Conservation (phyloP, 2,888 invertebrate species). For the Drosophila fungiperda region DNA sequence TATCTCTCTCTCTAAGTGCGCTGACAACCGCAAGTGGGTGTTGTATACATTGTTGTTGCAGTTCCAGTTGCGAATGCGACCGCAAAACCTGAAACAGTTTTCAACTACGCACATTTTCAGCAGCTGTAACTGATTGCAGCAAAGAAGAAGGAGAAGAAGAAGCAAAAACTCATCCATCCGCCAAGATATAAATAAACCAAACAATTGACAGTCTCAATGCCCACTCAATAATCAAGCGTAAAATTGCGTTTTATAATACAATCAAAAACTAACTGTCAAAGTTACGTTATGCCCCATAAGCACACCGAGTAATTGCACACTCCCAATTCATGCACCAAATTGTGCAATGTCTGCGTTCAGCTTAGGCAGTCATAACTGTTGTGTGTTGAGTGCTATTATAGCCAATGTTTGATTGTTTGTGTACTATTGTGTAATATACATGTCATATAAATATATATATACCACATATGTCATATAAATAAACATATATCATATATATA, state of each 20-base stretch:
- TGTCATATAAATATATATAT: too few species aligned
- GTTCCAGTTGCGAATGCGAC: constrained; percentile 76
- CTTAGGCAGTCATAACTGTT: neutral
- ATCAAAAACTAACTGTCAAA: constrained; percentile 23
- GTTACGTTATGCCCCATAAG: constrained; percentile 7
- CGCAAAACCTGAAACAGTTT: constrained; percentile 69
- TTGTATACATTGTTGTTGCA: constrained; percentile 51
- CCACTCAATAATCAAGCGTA: constrained; percentile 30
- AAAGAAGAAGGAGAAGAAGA: neutral
- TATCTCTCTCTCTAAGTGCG: constrained; percentile 15
- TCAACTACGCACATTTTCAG: constrained; percentile 51
- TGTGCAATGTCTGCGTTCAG: neutral
- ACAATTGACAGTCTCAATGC: constrained; percentile 23
- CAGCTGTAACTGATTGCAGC: constrained; percentile 14
- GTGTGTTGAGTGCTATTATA: neutral
- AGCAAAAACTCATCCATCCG: neutral
- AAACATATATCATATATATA: too few species aligned
- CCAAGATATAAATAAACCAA: constrained; percentile 11
- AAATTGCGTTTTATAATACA: constrained; percentile 19
- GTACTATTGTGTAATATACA: too few species aligned
- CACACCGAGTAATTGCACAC: constrained; percentile 3
- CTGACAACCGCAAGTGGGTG: constrained; percentile 78
- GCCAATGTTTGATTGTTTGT: neutral
- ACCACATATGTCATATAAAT: too few species aligned
- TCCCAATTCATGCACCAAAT: constrained; percentile 1